phyloP scores from a whole-genome alignment of 1,140 invertebrate species.

The Lerema accius region DNA sequence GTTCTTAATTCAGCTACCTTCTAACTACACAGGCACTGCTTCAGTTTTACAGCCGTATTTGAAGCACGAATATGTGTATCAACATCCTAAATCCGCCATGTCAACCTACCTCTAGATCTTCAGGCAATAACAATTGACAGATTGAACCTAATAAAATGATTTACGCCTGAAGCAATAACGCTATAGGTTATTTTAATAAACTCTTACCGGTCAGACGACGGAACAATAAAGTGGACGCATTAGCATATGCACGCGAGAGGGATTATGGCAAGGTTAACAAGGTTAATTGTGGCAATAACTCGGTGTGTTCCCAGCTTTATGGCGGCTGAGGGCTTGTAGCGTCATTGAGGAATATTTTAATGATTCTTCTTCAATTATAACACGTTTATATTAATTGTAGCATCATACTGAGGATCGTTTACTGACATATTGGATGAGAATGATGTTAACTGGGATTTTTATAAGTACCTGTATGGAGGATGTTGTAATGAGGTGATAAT shows the following conservation, averaged over 20 bases:
- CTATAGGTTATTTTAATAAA: constrained; percentile 21
- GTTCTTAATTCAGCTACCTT: too few species aligned
- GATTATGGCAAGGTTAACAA: constrained; percentile 17
- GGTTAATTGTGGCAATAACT: constrained; percentile 29
- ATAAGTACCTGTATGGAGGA: too few species aligned
- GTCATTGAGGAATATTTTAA: constrained; percentile 21
- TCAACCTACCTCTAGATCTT: too few species aligned
- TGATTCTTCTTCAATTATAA: constrained; percentile 13
- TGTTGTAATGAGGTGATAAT: too few species aligned
- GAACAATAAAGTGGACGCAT: constrained; percentile 23
- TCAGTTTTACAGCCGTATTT: too few species aligned
- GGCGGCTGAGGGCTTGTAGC: not conserved
- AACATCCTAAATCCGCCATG: too few species aligned
- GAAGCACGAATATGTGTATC: too few species aligned
- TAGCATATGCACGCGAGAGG: constrained; percentile 25
- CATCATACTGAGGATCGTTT: not conserved
- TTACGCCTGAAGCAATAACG: constrained; percentile 11
- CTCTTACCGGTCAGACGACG: not conserved
- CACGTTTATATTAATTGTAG: constrained; percentile 23
- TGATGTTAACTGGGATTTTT: too few species aligned
- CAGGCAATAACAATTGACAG: not conserved
- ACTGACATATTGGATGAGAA: not conserved
- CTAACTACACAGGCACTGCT: too few species aligned
- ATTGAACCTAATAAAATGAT: constrained; percentile 18
- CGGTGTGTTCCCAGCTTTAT: constrained; percentile 16